Evolutionary conservation across 1,140 invertebrate species (phyloP).

Genomic region (Melipona quadrifasciata): DNA sequence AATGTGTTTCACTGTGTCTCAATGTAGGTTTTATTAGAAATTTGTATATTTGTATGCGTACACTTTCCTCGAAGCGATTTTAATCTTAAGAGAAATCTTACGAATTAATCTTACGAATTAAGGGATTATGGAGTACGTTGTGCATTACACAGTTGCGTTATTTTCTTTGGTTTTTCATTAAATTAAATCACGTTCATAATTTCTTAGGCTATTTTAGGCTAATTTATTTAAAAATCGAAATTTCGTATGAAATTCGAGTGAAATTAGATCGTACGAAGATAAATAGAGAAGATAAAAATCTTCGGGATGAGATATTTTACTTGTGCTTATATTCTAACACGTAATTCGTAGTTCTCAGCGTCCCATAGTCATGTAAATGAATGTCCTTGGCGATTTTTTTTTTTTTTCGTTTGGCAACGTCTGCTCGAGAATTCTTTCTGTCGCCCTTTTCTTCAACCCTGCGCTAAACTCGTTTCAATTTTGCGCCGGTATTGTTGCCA

Average conservation of each 20-base stretch:
- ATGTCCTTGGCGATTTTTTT: conserved; percentile 45
- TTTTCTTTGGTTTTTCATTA: no score
- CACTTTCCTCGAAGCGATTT: no score
- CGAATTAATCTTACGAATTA: no score
- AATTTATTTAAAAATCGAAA: neutral
- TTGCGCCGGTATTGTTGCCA: neutral
- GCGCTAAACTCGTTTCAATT: neutral
- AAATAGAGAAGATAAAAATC: neutral
- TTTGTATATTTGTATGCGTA: no score
- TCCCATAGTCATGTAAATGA: conserved; percentile 56
- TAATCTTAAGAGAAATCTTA: no score
- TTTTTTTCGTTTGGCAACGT: conserved; percentile 30
- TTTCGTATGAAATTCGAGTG: neutral
- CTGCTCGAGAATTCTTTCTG: conserved; percentile 10
- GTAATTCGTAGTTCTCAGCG: neutral
- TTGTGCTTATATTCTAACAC: neutral
- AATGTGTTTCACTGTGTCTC: neutral
- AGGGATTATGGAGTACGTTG: no score
- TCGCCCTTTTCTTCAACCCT: neutral
- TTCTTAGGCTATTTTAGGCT: neutral
- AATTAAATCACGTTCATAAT: neutral
- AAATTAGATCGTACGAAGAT: neutral
- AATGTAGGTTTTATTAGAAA: neutral
- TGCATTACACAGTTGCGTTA: no score
- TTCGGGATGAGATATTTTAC: neutral